Conservation (phyloP, 2,113 vertebrate genomes). For the Silurus meridionalis region DNA sequence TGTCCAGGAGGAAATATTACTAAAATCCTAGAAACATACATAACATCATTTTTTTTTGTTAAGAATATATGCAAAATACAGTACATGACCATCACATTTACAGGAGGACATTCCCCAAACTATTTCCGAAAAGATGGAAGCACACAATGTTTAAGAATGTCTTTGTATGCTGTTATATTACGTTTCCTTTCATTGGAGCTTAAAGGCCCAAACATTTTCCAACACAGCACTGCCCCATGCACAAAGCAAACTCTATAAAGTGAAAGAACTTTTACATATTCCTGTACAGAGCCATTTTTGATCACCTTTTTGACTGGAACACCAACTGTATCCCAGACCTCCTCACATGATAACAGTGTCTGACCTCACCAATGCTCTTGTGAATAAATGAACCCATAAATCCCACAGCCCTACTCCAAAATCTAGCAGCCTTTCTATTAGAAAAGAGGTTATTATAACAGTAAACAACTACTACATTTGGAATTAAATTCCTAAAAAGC, state of each 20-base stretch:
- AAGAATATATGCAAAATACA: neutral
- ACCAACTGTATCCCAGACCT: neutral
- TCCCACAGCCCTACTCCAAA: neutral
- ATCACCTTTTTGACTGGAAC: neutral
- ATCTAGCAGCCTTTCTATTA: neutral
- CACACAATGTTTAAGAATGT: neutral
- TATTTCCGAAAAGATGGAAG: neutral
- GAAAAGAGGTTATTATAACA: neutral
- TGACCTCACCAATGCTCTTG: neutral
- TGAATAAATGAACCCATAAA: neutral
- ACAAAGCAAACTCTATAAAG: neutral
- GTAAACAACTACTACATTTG: neutral
- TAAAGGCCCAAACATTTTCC: neutral
- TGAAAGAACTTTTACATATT: neutral
- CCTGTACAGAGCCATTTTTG: neutral
- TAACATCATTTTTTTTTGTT: neutral
- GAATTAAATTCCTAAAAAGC: neutral
- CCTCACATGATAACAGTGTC: too few species aligned
- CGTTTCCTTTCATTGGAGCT: neutral
- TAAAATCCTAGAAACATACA: neutral
- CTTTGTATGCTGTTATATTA: neutral
- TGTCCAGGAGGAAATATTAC: neutral
- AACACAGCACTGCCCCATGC: neutral
- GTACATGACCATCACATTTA: neutral
- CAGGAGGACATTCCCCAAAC: neutral